phyloP scores from a whole-genome alignment of 1,140 invertebrate species.

The Saccostrea glomerata region DNA sequence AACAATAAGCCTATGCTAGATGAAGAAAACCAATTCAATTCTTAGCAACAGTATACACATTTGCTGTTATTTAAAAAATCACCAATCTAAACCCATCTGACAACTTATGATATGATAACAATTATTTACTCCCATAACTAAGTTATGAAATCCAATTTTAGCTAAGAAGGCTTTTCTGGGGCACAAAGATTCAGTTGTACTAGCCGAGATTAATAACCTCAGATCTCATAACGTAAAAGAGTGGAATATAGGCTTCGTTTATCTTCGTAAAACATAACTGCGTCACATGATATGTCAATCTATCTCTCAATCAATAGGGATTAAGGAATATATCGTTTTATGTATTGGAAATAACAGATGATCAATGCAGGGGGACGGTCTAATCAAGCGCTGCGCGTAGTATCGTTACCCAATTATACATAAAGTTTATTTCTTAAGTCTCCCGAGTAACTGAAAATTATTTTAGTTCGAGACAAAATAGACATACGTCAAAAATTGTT shows the following conservation, averaged over 20 bases:
- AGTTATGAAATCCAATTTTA: not conserved
- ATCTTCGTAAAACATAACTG: constrained; percentile 7
- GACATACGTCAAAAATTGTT: constrained; percentile 42
- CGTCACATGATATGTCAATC: constrained; percentile 19
- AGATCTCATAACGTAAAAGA: constrained; percentile 4
- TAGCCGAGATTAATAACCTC: not conserved
- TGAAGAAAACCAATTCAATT: too few relatives aligned
- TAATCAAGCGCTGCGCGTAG: not conserved
- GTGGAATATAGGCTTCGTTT: not conserved
- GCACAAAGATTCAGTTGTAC: not conserved
- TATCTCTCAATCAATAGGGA: not conserved
- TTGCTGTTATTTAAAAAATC: not conserved
- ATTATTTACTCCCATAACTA: not conserved
- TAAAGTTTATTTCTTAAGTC: constrained; percentile 40
- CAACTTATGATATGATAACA: not conserved
- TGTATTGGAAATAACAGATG: constrained; percentile 37
- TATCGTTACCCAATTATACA: constrained; percentile 39
- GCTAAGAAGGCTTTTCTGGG: not conserved
- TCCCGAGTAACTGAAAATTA: constrained; percentile 33
- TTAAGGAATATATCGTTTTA: constrained; percentile 39
- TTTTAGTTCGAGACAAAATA: constrained; percentile 36
- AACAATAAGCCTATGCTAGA: too few relatives aligned
- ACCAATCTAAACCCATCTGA: not conserved
- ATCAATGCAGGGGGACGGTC: not conserved
- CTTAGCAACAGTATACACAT: too few relatives aligned